A percentile compares a stretch with the other conserved stretches of the same genome.
Evolutionary conservation across 53 echinoderm and acorn worm genomes (phyloP).

Genomic region (Echinometra lucunter): DNA sequence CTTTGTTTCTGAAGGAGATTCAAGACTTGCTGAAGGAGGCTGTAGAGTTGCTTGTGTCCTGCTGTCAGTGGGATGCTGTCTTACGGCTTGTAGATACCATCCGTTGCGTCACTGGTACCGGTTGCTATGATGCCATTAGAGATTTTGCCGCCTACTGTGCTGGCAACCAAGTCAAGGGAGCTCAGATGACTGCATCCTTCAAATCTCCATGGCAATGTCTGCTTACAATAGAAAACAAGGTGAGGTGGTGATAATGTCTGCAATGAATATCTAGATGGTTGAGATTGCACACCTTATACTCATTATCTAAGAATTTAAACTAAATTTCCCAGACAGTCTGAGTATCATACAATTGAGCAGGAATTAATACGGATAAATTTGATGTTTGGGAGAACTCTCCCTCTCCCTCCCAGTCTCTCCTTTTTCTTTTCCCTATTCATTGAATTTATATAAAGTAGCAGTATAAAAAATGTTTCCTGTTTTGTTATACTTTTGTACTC

Average conservation of each 20-base stretch:
- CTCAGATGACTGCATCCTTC: not conserved
- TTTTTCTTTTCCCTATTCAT: no score
- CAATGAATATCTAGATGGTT: not conserved
- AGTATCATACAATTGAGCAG: not conserved
- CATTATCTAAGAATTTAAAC: no score
- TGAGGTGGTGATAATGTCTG: not conserved
- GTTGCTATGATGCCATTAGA: slow-evolving; percentile 60
- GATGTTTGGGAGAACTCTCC: no score
- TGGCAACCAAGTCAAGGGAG: slow-evolving; percentile 65
- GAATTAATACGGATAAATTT: no score
- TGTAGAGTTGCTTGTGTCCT: slow-evolving; percentile 75
- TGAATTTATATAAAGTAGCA: no score
- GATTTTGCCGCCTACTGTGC: slow-evolving; percentile 95
- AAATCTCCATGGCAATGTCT: slow-evolving; percentile 52
- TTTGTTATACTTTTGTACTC: no score
- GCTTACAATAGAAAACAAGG: slow-evolving; percentile 49
- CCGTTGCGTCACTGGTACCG: slow-evolving; percentile 40
- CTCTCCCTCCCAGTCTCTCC: no score
- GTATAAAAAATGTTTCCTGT: no score
- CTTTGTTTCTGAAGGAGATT: slow-evolving; percentile 59
- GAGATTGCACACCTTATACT: not conserved
- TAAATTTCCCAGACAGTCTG: not conserved
- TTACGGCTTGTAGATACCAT: slow-evolving; percentile 73
- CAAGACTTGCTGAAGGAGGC: slow-evolving; percentile 78
- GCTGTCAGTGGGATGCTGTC: slow-evolving; percentile 83